These are phyloP conservation scores for Thalpophila matura DNA, from an alignment of 2,888 invertebrate species.

Conservation along the genomic window DNA sequence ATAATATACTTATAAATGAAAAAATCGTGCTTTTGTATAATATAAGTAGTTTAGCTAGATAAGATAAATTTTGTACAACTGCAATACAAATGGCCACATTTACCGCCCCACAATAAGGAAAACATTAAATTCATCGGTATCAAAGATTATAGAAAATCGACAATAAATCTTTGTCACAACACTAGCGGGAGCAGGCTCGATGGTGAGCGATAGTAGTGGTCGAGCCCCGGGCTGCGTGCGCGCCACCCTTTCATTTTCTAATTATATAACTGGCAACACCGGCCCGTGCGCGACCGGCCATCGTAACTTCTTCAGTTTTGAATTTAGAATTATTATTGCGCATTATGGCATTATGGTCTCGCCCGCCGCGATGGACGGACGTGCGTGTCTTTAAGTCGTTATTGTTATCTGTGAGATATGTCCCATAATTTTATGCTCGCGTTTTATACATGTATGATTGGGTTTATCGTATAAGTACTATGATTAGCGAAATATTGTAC, in stretches of 20 bases:
- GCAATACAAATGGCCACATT: slow-evolving; percentile 29
- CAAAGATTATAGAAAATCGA: slow-evolving; percentile 56
- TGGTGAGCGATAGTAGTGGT: slow-evolving; percentile 89
- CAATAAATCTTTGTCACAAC: slow-evolving; percentile 68
- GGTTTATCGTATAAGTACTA: slow-evolving; percentile 46
- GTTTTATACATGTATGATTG: slow-evolving; percentile 50
- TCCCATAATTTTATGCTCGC: slow-evolving; percentile 62
- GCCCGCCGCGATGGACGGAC: slow-evolving; percentile 69
- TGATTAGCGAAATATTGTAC: slow-evolving; percentile 46
- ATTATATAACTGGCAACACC: slow-evolving; percentile 89
- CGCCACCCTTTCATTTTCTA: slow-evolving; percentile 90
- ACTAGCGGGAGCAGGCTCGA: slow-evolving; percentile 76
- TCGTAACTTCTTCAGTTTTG: slow-evolving; percentile 84
- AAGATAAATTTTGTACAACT: slow-evolving; percentile 5
- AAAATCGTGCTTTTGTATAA: too few species aligned
- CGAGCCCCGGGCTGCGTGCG: slow-evolving; percentile 86
- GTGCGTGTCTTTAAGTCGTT: slow-evolving; percentile 77
- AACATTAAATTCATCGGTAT: slow-evolving; percentile 50
- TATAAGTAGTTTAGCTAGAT: too few species aligned
- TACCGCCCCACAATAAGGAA: slow-evolving; percentile 49
- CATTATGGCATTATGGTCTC: slow-evolving; percentile 80
- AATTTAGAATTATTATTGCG: slow-evolving; percentile 82
- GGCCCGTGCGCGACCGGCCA: slow-evolving; percentile 87
- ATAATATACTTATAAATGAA: too few species aligned
- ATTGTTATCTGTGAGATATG: slow-evolving; percentile 69